Percentiles rank a stretch among this genome's conserved stretches.
Conservation (phyloP, 2,113 vertebrate genomes). For the Hippopotamus amphibius region DNA sequence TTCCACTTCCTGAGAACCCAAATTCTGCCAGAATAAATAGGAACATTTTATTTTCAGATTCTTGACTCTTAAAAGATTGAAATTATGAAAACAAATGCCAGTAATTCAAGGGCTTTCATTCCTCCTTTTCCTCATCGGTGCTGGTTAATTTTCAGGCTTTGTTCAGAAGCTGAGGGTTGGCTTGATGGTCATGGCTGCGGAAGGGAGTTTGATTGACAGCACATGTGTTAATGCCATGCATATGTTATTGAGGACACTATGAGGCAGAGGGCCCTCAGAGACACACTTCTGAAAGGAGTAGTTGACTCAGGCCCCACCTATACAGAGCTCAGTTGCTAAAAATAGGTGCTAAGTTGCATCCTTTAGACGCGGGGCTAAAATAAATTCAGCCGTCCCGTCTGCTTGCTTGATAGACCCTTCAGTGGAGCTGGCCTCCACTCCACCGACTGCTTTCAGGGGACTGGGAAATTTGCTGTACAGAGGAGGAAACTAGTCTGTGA, state of each 20-base stretch:
- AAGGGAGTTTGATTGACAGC: conserved; percentile 74
- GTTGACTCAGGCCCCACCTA: conserved; percentile 84
- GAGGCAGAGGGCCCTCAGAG: conserved; percentile 82
- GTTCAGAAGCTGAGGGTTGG: conserved; percentile 41
- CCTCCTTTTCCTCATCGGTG: neutral
- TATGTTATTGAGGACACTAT: conserved; percentile 52
- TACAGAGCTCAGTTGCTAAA: conserved; percentile 90
- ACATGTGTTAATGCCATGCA: conserved; percentile 62
- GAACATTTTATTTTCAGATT: conserved; percentile 21
- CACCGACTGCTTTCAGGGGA: conserved; percentile 85
- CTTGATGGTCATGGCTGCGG: neutral
- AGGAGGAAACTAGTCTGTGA: conserved; percentile 79
- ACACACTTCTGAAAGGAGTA: conserved; percentile 86
- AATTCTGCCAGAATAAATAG: neutral
- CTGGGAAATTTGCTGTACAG: conserved; percentile 85
- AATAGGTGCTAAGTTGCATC: conserved; percentile 86
- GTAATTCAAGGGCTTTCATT: neutral
- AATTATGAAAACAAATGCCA: neutral
- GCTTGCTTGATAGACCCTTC: conserved; percentile 83
- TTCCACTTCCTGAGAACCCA: neutral
- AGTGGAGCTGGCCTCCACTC: conserved; percentile 93
- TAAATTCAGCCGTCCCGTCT: conserved; percentile 91
- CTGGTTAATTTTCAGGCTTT: neutral
- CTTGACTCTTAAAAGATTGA: neutral
- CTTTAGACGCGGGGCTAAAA: conserved; percentile 87